Evolutionary conservation across 2,797 vertebrate genomes (phyloP).

Genomic region (Dryobates pubescens): DNA sequence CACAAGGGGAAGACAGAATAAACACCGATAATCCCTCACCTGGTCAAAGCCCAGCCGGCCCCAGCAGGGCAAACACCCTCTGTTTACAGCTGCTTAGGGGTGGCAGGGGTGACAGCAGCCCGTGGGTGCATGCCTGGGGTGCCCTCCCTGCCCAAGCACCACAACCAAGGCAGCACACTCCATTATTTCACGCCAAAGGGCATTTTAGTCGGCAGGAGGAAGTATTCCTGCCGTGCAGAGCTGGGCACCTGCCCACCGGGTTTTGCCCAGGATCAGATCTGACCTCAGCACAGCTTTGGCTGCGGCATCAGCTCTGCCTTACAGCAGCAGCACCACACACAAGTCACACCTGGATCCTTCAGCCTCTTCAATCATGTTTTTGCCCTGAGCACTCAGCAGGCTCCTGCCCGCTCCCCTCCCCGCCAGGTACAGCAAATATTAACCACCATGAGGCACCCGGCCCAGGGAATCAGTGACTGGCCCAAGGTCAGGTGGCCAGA

Average conservation of each 20-base stretch:
- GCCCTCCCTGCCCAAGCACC: neutral
- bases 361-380: neutral
- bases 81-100: neutral
- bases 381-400: neutral
- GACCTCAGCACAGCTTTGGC: neutral
- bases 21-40: neutral
- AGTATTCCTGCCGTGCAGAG: fast-evolving
- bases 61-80: neutral
- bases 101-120: neutral
- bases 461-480: neutral
- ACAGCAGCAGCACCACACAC: fast-evolving
- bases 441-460: neutral
- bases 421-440: slow-evolving; percentile 53
- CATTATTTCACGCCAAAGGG: neutral
- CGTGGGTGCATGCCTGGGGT: fast-evolving
- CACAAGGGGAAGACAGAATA: neutral
- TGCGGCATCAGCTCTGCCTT: neutral
- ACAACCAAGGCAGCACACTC: fast-evolving
- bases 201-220: neutral
- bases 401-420: neutral
- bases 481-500: neutral
- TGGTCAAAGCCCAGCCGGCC: neutral
- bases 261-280: neutral
- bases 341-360: fast-evolving
- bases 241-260: neutral